Percentiles rank a stretch among this genome's conserved stretches.
Conservation (phyloP, 2,797 vertebrate genomes). For the Pangasius sanitwongsei region DNA sequence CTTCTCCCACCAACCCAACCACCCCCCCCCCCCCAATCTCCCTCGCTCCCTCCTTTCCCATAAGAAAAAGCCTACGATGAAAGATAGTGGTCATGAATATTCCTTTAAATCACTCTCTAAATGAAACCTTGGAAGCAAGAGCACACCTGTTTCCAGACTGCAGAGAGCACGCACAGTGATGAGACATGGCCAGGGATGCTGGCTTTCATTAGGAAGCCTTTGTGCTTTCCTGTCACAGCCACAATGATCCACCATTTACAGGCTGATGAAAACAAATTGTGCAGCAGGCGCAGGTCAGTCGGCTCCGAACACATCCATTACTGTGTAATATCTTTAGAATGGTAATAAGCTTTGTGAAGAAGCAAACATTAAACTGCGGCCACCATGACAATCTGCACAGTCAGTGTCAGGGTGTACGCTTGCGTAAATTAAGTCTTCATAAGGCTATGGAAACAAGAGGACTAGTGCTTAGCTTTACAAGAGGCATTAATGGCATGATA, state of each 20-base stretch:
- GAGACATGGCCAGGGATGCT: slow-evolving; percentile 54
- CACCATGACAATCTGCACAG: slow-evolving; percentile 20
- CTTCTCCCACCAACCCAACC: too few relatives aligned
- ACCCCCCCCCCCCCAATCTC: slow-evolving; percentile 52
- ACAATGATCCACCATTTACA: slow-evolving; percentile 61
- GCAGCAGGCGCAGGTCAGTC: slow-evolving; percentile 58
- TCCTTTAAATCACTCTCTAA: slow-evolving; percentile 69
- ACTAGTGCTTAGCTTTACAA: background rate
- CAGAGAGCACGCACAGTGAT: slow-evolving; percentile 48
- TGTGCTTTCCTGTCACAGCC: slow-evolving; percentile 58
- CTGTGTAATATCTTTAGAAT: slow-evolving; percentile 54
- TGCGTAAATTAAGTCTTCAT: slow-evolving; percentile 20
- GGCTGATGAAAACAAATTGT: slow-evolving; percentile 65
- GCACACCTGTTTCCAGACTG: slow-evolving; percentile 60
- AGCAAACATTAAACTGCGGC: slow-evolving; percentile 23
- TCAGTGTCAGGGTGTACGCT: background rate
- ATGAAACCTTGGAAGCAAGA: slow-evolving; percentile 47
- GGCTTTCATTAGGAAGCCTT: slow-evolving; percentile 63
- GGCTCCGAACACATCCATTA: slow-evolving; percentile 54
- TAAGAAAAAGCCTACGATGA: slow-evolving; percentile 49
- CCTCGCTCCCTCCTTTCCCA: background rate
- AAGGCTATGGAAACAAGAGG: background rate
- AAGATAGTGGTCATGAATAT: slow-evolving; percentile 77
- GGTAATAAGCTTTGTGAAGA: slow-evolving; percentile 44
- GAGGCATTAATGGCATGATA: background rate